phyloP scores from a whole-genome alignment of 2,113 vertebrate genomes.

The Psettodes erumei region DNA sequence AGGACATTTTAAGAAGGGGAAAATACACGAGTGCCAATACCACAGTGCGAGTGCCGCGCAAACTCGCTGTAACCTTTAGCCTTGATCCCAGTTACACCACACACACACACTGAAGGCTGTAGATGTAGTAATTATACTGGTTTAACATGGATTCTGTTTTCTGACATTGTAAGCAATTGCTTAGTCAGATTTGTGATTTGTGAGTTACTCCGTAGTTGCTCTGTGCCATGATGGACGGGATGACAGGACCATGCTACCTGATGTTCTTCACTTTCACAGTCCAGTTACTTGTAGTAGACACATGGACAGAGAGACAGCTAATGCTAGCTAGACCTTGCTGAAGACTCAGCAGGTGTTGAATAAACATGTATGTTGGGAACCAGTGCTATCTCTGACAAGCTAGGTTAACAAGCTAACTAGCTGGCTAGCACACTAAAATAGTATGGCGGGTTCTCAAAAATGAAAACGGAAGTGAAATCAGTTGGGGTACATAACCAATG shows the following conservation, averaged over 20 bases:
- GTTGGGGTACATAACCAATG: neutral
- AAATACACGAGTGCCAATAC: constrained; percentile 62
- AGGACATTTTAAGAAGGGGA: constrained; percentile 65
- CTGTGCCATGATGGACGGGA: too few species aligned
- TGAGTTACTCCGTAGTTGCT: neutral
- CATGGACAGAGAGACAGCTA: neutral
- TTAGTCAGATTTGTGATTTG: neutral
- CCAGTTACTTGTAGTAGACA: neutral
- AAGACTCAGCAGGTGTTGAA: neutral
- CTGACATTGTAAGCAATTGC: neutral
- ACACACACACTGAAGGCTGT: constrained; percentile 28
- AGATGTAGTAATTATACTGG: constrained; percentile 29
- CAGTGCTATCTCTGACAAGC: neutral
- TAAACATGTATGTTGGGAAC: too few species aligned
- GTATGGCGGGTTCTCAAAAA: too few species aligned
- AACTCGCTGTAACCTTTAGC: constrained; percentile 71
- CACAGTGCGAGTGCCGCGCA: constrained; percentile 68
- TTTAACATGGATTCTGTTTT: constrained; percentile 40
- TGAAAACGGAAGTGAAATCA: too few species aligned
- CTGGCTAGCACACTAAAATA: too few species aligned
- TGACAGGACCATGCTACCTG: too few species aligned
- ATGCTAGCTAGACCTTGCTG: neutral
- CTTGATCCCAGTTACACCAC: constrained; percentile 51
- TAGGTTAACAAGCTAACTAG: neutral
- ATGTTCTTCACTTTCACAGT: too few species aligned